phyloP scores from a whole-genome alignment of 2,113 vertebrate species.

The Chionis minor region DNA sequence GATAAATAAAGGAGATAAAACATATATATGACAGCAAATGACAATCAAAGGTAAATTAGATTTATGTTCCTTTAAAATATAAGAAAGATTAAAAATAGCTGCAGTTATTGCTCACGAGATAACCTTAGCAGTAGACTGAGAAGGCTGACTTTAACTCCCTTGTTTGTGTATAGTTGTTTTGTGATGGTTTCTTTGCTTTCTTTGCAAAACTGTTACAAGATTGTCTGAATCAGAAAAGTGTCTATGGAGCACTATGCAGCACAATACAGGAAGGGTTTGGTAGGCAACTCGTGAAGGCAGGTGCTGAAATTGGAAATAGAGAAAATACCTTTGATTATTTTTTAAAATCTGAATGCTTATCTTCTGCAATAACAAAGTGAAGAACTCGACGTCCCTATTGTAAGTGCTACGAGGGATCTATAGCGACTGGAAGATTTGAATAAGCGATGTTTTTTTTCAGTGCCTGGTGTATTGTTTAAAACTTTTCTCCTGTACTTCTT shows the following conservation, averaged over 20 bases:
- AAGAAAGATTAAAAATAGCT: neutral
- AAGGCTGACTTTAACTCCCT: neutral
- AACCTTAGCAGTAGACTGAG: neutral
- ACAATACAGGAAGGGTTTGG: neutral
- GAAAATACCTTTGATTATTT: neutral
- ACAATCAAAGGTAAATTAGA: neutral
- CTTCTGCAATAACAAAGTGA: neutral
- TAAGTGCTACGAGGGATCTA: neutral
- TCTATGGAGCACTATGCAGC: fast-evolving
- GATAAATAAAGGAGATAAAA: neutral
- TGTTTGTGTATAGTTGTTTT: neutral
- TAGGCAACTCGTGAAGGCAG: neutral
- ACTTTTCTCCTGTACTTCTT: neutral
- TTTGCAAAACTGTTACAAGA: neutral
- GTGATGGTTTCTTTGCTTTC: neutral
- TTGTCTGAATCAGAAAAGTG: neutral
- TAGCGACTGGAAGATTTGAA: neutral
- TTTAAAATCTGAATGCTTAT: neutral
- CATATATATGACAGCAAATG: neutral
- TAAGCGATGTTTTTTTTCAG: neutral
- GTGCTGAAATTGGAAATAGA: neutral
- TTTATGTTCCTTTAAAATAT: neutral
- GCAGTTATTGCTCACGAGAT: neutral
- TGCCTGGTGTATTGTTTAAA: neutral
- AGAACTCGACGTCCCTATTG: neutral